Conservation (phyloP, 2,888 invertebrate genomes). For the Cryptophagus acutangulus region DNA sequence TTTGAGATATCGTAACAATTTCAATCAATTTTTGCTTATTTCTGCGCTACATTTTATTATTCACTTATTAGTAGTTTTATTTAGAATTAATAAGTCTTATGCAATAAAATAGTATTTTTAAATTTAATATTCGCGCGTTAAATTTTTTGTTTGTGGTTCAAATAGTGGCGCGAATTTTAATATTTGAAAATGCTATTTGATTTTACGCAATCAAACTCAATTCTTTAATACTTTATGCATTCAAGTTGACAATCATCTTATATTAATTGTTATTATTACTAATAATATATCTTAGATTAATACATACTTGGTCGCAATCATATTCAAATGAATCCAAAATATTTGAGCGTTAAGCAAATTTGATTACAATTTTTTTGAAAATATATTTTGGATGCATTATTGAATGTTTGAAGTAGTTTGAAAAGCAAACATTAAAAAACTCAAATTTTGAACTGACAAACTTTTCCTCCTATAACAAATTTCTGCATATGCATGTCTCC, state of each 20-base stretch:
- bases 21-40: constrained; percentile 24
- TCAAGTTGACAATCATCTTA: constrained; percentile 11
- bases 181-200: too few relatives aligned
- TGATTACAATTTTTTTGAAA: too few relatives aligned
- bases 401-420: too few relatives aligned
- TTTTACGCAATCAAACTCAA: constrained; percentile 15
- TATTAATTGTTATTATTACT: too few relatives aligned
- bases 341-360: too few relatives aligned
- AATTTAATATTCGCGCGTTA: constrained; percentile 6
- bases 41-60: constrained; percentile 20
- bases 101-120: constrained; percentile 5
- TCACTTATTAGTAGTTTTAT: constrained; percentile 14
- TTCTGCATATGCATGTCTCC: constrained; percentile 48
- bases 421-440: too few relatives aligned
- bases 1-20: constrained; percentile 5
- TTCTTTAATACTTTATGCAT: constrained; percentile 14
- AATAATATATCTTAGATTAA: constrained; percentile 8
- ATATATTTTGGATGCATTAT: too few relatives aligned
- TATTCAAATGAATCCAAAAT: constrained; percentile 13
- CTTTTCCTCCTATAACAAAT: constrained; percentile 40
- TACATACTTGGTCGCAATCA: constrained; percentile 11
- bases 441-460: too few relatives aligned
- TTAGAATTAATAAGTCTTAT: constrained; percentile 14
- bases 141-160: background rate
- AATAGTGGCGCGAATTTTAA: constrained; percentile 4